phyloP scores from a whole-genome alignment of 2,888 invertebrate genomes.

The Pimpla rufipes region DNA sequence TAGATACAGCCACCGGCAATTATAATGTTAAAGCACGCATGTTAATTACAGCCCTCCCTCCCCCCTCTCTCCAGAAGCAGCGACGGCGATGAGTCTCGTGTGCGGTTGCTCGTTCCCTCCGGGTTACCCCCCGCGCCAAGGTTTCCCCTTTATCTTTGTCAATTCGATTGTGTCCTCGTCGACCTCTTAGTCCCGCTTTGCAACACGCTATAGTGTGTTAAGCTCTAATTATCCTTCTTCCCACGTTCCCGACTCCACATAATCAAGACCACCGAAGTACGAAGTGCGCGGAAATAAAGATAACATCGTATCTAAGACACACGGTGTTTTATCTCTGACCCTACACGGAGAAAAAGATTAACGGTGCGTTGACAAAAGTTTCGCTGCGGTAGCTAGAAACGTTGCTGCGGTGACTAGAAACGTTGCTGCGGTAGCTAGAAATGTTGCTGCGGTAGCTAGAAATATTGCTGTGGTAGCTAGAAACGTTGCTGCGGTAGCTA shows the following conservation, averaged over 20 bases:
- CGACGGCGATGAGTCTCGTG: background rate
- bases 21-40: conserved; percentile 26
- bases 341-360: too few species aligned
- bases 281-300: background rate
- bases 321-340: background rate
- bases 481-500: too few species aligned
- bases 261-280: background rate
- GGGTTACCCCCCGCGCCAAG: background rate
- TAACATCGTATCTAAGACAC: conserved; percentile 2
- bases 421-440: too few species aligned
- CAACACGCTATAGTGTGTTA: background rate
- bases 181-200: background rate
- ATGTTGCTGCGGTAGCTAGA: too few species aligned
- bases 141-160: background rate
- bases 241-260: background rate
- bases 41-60: conserved; percentile 9
- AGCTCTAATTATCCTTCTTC: background rate
- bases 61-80: background rate
- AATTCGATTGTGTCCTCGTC: background rate
- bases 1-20: conserved; percentile 6
- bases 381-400: too few species aligned
- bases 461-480: too few species aligned
- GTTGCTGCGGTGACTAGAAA: too few species aligned
- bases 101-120: background rate
- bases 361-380: too few species aligned